A percentile compares a stretch with the other conserved stretches of the same genome.
Conservation (phyloP, 2,888 invertebrate species). For the Malthinus flaveolus region DNA sequence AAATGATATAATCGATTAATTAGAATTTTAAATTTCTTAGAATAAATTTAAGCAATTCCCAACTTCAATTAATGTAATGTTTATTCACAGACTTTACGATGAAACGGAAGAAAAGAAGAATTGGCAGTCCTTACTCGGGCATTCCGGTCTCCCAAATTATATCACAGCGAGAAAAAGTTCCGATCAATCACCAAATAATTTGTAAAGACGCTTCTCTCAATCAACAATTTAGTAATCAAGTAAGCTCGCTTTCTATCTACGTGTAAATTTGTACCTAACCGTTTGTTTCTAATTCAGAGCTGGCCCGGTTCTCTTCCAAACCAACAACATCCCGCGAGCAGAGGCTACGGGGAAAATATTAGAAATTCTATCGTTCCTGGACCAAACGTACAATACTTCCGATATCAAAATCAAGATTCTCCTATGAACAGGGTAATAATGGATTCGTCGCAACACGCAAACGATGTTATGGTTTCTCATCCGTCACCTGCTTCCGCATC, state of each 20-base stretch:
- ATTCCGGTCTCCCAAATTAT: conserved; percentile 68
- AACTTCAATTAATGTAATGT: neutral
- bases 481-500: conserved; percentile 41
- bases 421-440: conserved; percentile 42
- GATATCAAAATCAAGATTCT: conserved; percentile 50
- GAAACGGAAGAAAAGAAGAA: conserved; percentile 67
- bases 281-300: conserved; percentile 32
- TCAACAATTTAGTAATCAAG: conserved; percentile 49
- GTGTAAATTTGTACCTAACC: neutral
- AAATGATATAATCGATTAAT: neutral
- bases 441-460: conserved; percentile 32
- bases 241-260: conserved; percentile 3
- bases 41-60: neutral
- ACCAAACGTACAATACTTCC: conserved; percentile 45
- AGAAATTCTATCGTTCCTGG: conserved; percentile 41
- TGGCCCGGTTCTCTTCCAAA: conserved; percentile 42
- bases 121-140: conserved; percentile 62
- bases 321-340: conserved; percentile 37
- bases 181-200: conserved; percentile 57
- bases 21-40: neutral
- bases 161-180: conserved; percentile 66
- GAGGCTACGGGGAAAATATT: conserved; percentile 44
- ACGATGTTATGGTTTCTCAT: conserved; percentile 16
- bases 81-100: conserved; percentile 45
- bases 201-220: conserved; percentile 48